Base-by-base conservation (phyloP, 1,140 invertebrate genomes). In the Pantala flavescens region DNA sequence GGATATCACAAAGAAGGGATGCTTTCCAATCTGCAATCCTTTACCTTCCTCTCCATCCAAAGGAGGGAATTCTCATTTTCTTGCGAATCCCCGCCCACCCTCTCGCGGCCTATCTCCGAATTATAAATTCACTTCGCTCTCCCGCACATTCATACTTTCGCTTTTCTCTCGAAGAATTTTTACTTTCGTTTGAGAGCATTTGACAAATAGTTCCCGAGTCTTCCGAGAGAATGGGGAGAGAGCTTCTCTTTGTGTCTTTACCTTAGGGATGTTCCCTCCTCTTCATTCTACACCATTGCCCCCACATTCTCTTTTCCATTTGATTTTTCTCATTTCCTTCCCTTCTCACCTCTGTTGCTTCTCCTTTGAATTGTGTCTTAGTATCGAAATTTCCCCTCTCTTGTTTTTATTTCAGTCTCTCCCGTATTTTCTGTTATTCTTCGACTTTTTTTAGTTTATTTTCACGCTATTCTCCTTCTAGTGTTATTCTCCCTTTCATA, bases 11-110 rank as follows among this genome's bases (percentile, higher is more conserved):
- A 36, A 36, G 28, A 36, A 9, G 28, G 9, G 28, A 63, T 63
- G 49, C 49, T 63, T 63, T 63, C 49, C 49, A 63, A 63, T 63
- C 49, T 63, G 49, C 49, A 63, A 16, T 63, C 49, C 49, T 63
- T 63, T 21, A 63, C 49, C 49, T 63, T 63, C n/a, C 49, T 63
- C n/a, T 63, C 49, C 49, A 16, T 21, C 49, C 5, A 21, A 63
- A 63, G 5, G 14, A 63, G 16, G 5, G 49, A 19, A 19, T 63
- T 21, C 49, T 63, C 49, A 19, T 21, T 63, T 21, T 63, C 49
- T 63, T 63, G 14, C n/a, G 49, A 63, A 63, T 21, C 12, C 49
- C 49, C 49, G 3, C 49, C n/a, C 49, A 19, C 49, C 49, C 49
- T 7, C 49, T 14, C 49, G n/a, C 49, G 14, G 16, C n/a, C 49